Conservation (phyloP, 2,888 invertebrate genomes). For the Spisula subtruncata region DNA sequence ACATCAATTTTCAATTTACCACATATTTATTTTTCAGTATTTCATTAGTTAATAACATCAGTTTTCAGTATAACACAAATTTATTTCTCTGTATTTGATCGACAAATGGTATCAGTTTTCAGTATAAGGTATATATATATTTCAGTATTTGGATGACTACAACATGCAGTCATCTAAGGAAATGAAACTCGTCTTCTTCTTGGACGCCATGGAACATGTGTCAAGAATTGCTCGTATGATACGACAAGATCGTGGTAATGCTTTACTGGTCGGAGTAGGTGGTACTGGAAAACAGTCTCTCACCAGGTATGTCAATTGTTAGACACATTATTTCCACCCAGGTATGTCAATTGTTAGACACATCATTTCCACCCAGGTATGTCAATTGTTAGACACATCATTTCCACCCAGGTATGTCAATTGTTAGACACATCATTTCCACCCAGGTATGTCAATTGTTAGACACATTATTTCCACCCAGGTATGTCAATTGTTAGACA, state of each 20-base stretch:
- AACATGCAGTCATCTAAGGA: slow-evolving; percentile 93
- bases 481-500: slow-evolving; percentile 74
- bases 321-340: slow-evolving; percentile 70
- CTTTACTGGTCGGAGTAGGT: slow-evolving; percentile 88
- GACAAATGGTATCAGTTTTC: too few relatives aligned
- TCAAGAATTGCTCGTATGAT: slow-evolving; percentile 88
- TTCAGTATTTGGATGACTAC: slow-evolving; percentile 94
- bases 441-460: slow-evolving; percentile 81
- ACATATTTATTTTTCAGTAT: too few relatives aligned
- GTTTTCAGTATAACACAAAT: too few relatives aligned
- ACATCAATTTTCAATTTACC: too few relatives aligned
- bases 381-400: background rate
- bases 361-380: slow-evolving; percentile 83
- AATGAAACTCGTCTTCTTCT: slow-evolving; percentile 95
- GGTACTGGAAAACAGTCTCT: slow-evolving; percentile 88
- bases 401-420: slow-evolving; percentile 84
- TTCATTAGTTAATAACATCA: too few relatives aligned
- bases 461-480: slow-evolving; percentile 70
- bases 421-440: too few relatives aligned
- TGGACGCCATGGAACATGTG: slow-evolving; percentile 89
- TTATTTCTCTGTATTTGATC: too few relatives aligned
- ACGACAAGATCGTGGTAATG: slow-evolving; percentile 88
- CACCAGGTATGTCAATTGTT: slow-evolving; percentile 82
- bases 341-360: slow-evolving; percentile 74
- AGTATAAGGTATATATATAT: slow-evolving; percentile 39